Percentiles rank a stretch among this genome's conserved stretches.
Evolutionary conservation across 2,888 invertebrate genomes (phyloP).

Genomic region (Argyresthia albistria): DNA sequence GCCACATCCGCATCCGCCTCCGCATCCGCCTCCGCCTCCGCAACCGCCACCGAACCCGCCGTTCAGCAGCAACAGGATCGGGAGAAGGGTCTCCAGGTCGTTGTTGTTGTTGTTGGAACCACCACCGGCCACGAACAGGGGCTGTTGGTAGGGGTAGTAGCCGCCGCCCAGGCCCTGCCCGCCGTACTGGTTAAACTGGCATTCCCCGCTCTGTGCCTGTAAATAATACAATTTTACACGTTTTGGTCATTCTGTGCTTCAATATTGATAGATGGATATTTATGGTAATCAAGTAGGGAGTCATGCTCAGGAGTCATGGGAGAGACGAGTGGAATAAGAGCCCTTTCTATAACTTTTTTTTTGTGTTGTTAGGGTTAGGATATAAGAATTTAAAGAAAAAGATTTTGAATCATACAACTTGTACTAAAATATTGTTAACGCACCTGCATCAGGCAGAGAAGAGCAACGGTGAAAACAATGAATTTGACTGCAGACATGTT

Average conservation of each 20-base stretch:
- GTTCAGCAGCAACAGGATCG: neutral
- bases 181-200: too few species aligned
- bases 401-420: too few species aligned
- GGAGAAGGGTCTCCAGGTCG: neutral
- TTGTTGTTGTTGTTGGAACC: neutral
- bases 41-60: conserved; percentile 10
- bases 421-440: neutral
- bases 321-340: too few species aligned
- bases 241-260: too few species aligned
- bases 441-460: neutral
- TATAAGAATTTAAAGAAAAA: too few species aligned
- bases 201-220: too few species aligned
- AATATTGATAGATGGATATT: too few species aligned
- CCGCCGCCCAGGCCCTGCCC: neutral
- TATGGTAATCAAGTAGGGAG: too few species aligned
- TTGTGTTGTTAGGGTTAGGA: too few species aligned
- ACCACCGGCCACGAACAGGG: neutral
- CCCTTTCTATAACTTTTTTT: too few species aligned
- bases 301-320: too few species aligned
- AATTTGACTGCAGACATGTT: neutral
- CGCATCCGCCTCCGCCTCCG: conserved; percentile 11
- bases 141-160: neutral
- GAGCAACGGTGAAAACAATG: neutral
- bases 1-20: conserved; percentile 7
- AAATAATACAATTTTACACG: too few species aligned